A percentile compares a stretch with the other conserved stretches of the same genome.
Conservation (phyloP, 2,797 vertebrate genomes). For the Halcyon smyrnensis region DNA sequence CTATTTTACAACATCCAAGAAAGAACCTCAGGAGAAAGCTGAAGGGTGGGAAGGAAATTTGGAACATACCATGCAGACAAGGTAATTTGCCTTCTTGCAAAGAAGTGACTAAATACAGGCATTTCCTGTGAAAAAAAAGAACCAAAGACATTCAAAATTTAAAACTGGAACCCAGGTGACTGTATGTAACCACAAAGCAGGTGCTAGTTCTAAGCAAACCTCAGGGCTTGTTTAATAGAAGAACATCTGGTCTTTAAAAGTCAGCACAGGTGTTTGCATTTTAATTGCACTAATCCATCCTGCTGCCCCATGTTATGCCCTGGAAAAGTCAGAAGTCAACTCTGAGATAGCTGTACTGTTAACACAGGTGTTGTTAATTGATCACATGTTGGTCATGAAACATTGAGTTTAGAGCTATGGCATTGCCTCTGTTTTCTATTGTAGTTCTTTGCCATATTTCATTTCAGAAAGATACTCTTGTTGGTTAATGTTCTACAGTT, state of each 20-base stretch:
- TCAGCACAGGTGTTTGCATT: constrained; percentile 26
- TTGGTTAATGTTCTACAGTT: not conserved
- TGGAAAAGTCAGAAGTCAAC: constrained; percentile 26
- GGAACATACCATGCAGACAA: not conserved
- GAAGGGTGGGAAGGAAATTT: not conserved
- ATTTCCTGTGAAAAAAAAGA: not conserved
- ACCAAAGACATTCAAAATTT: not conserved
- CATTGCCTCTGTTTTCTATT: not conserved
- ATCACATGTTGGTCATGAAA: not conserved
- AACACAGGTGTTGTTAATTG: not conserved
- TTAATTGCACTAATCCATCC: constrained; percentile 34
- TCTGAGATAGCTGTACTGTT: not conserved
- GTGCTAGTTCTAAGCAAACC: constrained; percentile 43
- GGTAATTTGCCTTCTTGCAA: not conserved
- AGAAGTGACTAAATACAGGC: not conserved
- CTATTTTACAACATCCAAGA: not conserved
- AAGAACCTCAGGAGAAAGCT: not conserved
- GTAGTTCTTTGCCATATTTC: not conserved
- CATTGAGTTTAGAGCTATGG: not conserved
- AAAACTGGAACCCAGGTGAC: not conserved
- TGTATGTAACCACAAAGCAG: not conserved
- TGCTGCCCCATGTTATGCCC: not conserved
- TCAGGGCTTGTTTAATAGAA: constrained; percentile 43
- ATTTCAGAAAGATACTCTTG: not conserved
- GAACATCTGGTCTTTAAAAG: constrained; percentile 48